Evolutionary conservation across 92 coral and sea anemone genomes (phyloP).

Genomic region (Desmophyllum pertusum): DNA sequence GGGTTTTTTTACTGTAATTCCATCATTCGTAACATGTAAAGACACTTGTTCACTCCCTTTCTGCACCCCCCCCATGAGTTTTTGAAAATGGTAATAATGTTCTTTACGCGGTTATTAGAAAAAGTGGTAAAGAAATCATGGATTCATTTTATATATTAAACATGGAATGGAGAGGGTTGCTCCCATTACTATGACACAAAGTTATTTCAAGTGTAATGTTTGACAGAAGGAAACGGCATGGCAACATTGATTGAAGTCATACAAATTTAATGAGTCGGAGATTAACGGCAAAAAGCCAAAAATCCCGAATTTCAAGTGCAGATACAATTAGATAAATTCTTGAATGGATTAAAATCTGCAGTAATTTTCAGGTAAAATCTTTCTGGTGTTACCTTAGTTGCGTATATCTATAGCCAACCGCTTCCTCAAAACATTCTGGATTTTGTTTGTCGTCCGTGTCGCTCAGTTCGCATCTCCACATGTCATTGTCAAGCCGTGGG

Average conservation of each 20-base stretch:
- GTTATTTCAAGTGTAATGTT: neutral
- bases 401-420: neutral
- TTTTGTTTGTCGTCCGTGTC: conserved; percentile 14
- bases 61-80: too few species aligned
- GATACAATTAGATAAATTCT: neutral
- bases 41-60: too few species aligned
- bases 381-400: conserved; percentile 6
- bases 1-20: too few species aligned
- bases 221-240: neutral
- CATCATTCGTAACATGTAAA: too few species aligned
- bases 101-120: too few species aligned
- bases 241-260: neutral
- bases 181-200: too few species aligned
- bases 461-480: conserved; percentile 27
- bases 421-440: neutral
- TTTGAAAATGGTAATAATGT: too few species aligned
- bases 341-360: too few species aligned
- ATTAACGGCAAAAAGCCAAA: neutral
- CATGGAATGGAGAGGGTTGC: too few species aligned
- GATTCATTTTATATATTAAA: too few species aligned
- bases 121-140: too few species aligned
- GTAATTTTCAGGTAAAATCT: neutral
- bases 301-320: neutral
- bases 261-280: neutral
- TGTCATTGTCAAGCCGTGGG: neutral